These are phyloP conservation scores for Apantesis nais DNA, from an alignment of 2,888 invertebrate genomes.

Conservation along the genomic window DNA sequence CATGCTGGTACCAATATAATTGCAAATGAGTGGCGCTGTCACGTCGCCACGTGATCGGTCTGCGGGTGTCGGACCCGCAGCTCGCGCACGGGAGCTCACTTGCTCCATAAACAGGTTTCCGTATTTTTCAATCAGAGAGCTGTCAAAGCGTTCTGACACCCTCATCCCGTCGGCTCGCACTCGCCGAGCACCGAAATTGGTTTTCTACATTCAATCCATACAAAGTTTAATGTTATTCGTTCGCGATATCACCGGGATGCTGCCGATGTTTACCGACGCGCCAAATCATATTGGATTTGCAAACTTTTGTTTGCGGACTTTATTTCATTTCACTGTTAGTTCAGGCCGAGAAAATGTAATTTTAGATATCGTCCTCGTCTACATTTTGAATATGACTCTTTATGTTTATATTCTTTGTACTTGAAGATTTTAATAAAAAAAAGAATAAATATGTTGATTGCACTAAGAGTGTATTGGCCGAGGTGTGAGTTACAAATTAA, in stretches of 20 bases:
- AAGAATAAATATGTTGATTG: constrained; percentile 19
- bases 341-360: constrained; percentile 81
- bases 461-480: constrained; percentile 5
- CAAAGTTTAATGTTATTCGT: constrained; percentile 87
- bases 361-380: constrained; percentile 76
- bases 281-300: constrained; percentile 86
- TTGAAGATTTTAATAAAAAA: constrained; percentile 51
- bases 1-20: constrained; percentile 7
- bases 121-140: constrained; percentile 88
- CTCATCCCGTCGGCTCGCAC: constrained; percentile 86
- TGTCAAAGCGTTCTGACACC: constrained; percentile 87
- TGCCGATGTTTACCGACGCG: constrained; percentile 85
- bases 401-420: constrained; percentile 46
- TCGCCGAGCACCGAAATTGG: constrained; percentile 86
- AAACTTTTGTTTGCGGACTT: constrained; percentile 86
- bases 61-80: constrained; percentile 39
- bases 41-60: constrained; percentile 36
- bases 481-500: constrained; percentile 77
- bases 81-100: constrained; percentile 67
- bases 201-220: constrained; percentile 87
- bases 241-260: constrained; percentile 86
- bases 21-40: constrained; percentile 17
- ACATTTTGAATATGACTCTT: constrained; percentile 64
- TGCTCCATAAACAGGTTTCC: constrained; percentile 86
- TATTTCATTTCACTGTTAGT: constrained; percentile 84